phyloP scores from a whole-genome alignment of 2,797 vertebrate genomes.

The Syngnathus acus region DNA sequence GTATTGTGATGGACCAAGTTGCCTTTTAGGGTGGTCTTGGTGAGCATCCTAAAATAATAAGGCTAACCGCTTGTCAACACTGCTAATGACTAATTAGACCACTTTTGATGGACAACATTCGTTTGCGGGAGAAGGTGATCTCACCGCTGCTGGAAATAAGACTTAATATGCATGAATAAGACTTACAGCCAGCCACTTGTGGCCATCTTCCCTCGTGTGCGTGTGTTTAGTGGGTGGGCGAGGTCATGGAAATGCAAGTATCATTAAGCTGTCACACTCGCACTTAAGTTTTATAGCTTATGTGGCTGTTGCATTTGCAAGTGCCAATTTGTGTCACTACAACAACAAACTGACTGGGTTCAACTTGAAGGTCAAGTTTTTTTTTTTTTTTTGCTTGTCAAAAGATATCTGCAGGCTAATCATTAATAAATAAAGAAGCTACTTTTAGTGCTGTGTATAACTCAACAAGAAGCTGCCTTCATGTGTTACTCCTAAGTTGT shows the following conservation, averaged over 20 bases:
- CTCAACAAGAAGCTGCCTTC: too few relatives aligned
- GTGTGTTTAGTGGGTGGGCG: constrained; percentile 36
- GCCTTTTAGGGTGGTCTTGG: constrained; percentile 4
- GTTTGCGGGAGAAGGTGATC: constrained; percentile 39
- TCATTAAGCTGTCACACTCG: constrained; percentile 60
- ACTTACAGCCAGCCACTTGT: constrained; percentile 45
- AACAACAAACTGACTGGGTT: constrained; percentile 40
- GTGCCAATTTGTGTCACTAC: constrained; percentile 53
- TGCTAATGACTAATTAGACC: constrained; percentile 29
- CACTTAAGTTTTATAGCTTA: constrained; percentile 41
- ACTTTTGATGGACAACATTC: constrained; percentile 39
- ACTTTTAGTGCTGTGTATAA: too few relatives aligned
- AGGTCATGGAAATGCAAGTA: constrained; percentile 55
- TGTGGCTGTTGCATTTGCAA: constrained; percentile 18
- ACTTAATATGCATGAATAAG: constrained; percentile 30
- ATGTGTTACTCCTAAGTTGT: too few relatives aligned
- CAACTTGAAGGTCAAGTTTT: constrained; percentile 12
- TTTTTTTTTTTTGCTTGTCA: not conserved
- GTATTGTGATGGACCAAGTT: constrained; percentile 13
- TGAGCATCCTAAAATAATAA: constrained; percentile 1
- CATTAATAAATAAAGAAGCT: not conserved
- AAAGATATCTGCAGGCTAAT: not conserved
- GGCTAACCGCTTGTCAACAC: constrained; percentile 1
- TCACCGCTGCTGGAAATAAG: constrained; percentile 35
- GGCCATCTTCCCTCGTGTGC: constrained; percentile 24